Percentiles rank a stretch among this genome's conserved stretches.
Evolutionary conservation across 1,140 invertebrate genomes (phyloP).

Genomic region (Phortica variegata): DNA sequence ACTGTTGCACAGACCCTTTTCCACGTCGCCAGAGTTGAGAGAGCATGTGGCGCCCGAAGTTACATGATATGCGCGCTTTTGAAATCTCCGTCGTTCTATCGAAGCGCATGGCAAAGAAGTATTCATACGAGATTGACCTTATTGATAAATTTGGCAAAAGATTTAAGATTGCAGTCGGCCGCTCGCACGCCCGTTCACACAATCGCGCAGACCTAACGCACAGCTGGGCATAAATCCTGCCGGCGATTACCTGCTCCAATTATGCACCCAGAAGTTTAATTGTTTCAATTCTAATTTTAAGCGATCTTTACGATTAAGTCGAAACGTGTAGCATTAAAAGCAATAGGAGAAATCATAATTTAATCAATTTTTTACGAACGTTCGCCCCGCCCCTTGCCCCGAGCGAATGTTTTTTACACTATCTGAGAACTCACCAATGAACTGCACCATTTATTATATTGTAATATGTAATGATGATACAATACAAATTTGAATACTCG

Average conservation of each 20-base stretch:
- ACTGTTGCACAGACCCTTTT: conserved; percentile 60
- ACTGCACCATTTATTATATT: neutral
- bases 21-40: conserved; percentile 57
- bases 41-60: conserved; percentile 57
- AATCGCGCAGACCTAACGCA: neutral
- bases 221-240: conserved; percentile 27
- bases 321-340: conserved; percentile 10
- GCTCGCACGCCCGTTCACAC: neutral
- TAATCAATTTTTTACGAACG: conserved; percentile 18
- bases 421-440: conserved; percentile 1
- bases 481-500: neutral
- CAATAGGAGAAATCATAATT: conserved; percentile 13
- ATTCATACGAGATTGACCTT: no score
- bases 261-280: conserved; percentile 46
- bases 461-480: no score
- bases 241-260: no score
- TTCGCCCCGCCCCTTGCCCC: conserved; percentile 1
- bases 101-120: neutral
- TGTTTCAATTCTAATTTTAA: conserved; percentile 49
- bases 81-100: no score
- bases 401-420: conserved; percentile 5
- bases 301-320: conserved; percentile 22
- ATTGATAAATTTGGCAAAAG: no score
- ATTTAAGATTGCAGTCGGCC: conserved; percentile 21
- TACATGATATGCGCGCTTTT: conserved; percentile 60